Conservation (phyloP, 2,888 invertebrate species). For the Agrotis ipsilon region DNA sequence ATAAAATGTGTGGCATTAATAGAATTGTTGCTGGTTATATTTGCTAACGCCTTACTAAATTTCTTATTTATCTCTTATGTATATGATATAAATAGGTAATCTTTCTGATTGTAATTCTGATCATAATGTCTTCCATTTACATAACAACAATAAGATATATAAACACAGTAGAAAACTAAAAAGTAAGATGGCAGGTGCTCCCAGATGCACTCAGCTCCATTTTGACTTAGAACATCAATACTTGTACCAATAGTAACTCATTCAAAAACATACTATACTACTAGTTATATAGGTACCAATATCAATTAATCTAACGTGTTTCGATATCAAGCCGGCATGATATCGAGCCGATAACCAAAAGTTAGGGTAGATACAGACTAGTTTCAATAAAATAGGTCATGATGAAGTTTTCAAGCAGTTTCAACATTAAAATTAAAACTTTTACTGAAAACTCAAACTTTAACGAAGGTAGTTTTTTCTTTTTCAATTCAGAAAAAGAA, state of each 20-base stretch:
- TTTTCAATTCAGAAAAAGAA: neutral
- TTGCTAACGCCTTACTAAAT: too few species aligned
- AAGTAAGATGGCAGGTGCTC: too few species aligned
- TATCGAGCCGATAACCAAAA: constrained; percentile 25
- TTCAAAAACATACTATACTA: neutral
- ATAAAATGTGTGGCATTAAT: neutral
- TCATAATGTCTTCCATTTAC: neutral
- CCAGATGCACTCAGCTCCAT: neutral
- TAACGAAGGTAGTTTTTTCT: neutral
- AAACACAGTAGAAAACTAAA: neutral
- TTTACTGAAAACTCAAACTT: neutral
- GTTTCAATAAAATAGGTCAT: constrained; percentile 26
- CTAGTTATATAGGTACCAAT: neutral
- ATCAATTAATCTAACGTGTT: constrained; percentile 30
- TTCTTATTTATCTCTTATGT: too few species aligned
- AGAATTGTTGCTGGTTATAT: neutral
- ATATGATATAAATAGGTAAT: too few species aligned
- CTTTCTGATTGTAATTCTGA: neutral
- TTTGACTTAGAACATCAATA: neutral
- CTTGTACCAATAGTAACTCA: neutral
- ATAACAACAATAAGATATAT: neutral
- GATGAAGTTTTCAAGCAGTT: constrained; percentile 24
- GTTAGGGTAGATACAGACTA: neutral
- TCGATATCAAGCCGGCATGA: constrained; percentile 23
- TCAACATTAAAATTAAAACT: constrained; percentile 19